A percentile compares a stretch with the other conserved stretches of the same genome.
Conservation (phyloP, 1,140 invertebrate species). For the Ceratitis capitata region DNA sequence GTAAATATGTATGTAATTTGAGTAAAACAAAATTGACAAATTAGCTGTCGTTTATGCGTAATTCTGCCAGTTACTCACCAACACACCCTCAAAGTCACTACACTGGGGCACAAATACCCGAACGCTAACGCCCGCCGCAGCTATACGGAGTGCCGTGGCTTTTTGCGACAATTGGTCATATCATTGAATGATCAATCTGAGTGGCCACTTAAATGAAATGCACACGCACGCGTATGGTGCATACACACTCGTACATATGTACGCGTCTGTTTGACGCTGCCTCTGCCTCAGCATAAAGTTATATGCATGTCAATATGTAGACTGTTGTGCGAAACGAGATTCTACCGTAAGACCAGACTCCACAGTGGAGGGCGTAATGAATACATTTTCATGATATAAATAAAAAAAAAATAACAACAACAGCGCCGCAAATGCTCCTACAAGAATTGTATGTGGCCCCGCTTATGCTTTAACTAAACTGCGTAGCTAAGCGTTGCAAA, state of each 20-base stretch:
- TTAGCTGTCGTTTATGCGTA: background rate
- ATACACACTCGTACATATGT: background rate
- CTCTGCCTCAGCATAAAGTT: too few relatives aligned
- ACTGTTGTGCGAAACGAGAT: background rate
- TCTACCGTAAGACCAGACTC: background rate
- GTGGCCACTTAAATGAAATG: background rate
- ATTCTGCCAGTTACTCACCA: background rate
- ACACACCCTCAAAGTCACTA: background rate
- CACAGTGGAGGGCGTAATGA: background rate
- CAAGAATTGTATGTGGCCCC: background rate
- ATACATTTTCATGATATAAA: background rate
- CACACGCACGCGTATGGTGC: background rate
- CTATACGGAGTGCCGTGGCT: background rate
- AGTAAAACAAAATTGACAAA: background rate
- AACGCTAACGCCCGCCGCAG: background rate
- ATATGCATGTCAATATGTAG: background rate
- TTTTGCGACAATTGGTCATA: background rate
- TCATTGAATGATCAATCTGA: conserved; percentile 32
- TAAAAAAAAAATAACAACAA: background rate
- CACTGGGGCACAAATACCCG: background rate
- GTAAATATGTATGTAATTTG: too few relatives aligned
- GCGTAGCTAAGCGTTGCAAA: background rate
- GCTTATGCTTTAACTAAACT: background rate
- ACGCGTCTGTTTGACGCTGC: background rate
- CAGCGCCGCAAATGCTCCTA: background rate